phyloP scores from a whole-genome alignment of 2,113 vertebrate species.

The Arvicanthis niloticus region DNA sequence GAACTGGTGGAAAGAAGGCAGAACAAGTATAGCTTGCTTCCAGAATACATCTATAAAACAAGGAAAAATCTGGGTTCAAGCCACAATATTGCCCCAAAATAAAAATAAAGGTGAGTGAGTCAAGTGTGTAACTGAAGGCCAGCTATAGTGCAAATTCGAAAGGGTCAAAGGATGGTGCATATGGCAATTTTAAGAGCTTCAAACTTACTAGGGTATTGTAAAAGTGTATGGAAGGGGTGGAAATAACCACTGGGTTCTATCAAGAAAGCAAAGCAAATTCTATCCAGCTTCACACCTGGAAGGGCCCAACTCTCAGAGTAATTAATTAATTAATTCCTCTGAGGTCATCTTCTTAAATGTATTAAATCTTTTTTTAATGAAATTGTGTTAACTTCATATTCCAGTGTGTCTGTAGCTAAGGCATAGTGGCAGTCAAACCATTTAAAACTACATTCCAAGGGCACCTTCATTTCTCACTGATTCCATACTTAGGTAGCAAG shows the following conservation, averaged over 20 bases:
- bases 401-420: background rate
- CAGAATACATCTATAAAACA: background rate
- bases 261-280: fast-evolving
- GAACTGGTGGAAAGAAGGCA: background rate
- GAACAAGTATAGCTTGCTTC: background rate
- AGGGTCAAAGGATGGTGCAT: too few species aligned
- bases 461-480: background rate
- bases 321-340: background rate
- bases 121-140: background rate
- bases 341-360: background rate
- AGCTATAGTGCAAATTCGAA: background rate
- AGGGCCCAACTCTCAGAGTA: background rate
- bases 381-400: background rate
- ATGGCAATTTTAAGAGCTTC: background rate
- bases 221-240: background rate
- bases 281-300: background rate
- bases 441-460: background rate
- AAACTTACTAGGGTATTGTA: too few species aligned
- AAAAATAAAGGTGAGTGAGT: background rate
- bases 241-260: too few species aligned
- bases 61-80: background rate
- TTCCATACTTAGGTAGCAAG: background rate
- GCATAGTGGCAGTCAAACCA: background rate
- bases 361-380: background rate
- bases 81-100: background rate